phyloP scores from a whole-genome alignment of 2,888 invertebrate species.

The Tubulanus polymorphus region DNA sequence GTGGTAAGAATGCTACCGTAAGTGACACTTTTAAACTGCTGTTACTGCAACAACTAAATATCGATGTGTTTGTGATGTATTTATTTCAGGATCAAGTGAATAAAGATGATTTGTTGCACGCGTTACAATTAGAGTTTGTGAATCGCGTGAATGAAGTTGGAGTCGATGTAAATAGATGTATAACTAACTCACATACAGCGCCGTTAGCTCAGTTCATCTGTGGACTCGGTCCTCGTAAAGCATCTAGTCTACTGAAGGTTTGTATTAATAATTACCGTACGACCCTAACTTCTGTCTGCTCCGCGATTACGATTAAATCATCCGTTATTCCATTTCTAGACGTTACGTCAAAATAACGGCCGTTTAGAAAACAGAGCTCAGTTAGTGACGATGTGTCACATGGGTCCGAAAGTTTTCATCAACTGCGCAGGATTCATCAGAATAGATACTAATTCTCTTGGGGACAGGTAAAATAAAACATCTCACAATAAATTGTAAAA shows the following conservation, averaged over 20 bases:
- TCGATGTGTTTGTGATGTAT: too few relatives aligned
- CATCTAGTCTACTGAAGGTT: slow-evolving; percentile 56
- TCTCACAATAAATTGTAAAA: too few relatives aligned
- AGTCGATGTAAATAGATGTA: slow-evolving; percentile 91
- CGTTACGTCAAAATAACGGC: slow-evolving; percentile 69
- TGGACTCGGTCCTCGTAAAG: slow-evolving; percentile 93
- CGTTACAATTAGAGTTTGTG: slow-evolving; percentile 80
- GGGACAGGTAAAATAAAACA: slow-evolving; percentile 66
- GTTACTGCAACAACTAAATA: too few relatives aligned
- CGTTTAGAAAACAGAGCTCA: slow-evolving; percentile 91
- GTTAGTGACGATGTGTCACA: slow-evolving; percentile 88
- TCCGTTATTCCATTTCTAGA: slow-evolving; percentile 50
- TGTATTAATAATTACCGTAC: too few relatives aligned
- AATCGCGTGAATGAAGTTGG: slow-evolving; percentile 97
- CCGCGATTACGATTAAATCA: too few relatives aligned
- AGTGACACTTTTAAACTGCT: too few relatives aligned
- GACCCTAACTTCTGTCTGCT: too few relatives aligned
- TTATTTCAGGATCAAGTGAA: slow-evolving; percentile 55
- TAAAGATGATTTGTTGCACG: slow-evolving; percentile 82
- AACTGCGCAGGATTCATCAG: slow-evolving; percentile 99
- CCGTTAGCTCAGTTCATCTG: slow-evolving; percentile 91
- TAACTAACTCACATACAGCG: slow-evolving; percentile 80
- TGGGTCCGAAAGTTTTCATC: slow-evolving; percentile 98
- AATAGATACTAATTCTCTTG: slow-evolving; percentile 93
- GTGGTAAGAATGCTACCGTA: too few relatives aligned